Conservation (phyloP, 2,888 invertebrate genomes). For the Ornithoptera priamus region DNA sequence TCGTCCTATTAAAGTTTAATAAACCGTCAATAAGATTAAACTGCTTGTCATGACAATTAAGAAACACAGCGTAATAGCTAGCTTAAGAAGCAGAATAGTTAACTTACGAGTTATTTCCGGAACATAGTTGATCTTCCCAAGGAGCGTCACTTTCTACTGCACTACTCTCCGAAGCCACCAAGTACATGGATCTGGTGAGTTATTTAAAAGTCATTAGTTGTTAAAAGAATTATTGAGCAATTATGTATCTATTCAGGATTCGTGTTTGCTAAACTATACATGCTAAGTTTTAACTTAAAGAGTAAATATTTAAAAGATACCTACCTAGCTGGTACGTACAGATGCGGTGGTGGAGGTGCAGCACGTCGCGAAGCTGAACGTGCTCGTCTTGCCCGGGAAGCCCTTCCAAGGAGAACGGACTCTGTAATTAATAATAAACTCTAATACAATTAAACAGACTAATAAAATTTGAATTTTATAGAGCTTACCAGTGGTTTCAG, state of each 20-base stretch:
- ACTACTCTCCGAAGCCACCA: constrained; percentile 73
- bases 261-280: too few relatives aligned
- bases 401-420: constrained; percentile 83
- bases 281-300: too few relatives aligned
- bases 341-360: constrained; percentile 67
- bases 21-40: background rate
- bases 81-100: too few relatives aligned
- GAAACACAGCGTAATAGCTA: too few relatives aligned
- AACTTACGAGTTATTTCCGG: constrained; percentile 67
- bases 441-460: background rate
- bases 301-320: too few relatives aligned
- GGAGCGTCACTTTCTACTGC: constrained; percentile 72
- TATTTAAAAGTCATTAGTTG: background rate
- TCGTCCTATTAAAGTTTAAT: constrained; percentile 38
- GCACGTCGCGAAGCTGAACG: constrained; percentile 80
- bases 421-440: constrained; percentile 52
- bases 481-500: too few relatives aligned
- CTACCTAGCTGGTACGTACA: constrained; percentile 72
- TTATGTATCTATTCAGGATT: too few relatives aligned
- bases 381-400: constrained; percentile 84
- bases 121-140: constrained; percentile 60
- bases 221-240: background rate
- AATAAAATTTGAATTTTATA: background rate
- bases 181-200: constrained; percentile 64
- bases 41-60: background rate